These are phyloP conservation scores for Sphenopsis melanotis DNA, from an alignment of 2,797 vertebrate species.

Conservation along the genomic window DNA sequence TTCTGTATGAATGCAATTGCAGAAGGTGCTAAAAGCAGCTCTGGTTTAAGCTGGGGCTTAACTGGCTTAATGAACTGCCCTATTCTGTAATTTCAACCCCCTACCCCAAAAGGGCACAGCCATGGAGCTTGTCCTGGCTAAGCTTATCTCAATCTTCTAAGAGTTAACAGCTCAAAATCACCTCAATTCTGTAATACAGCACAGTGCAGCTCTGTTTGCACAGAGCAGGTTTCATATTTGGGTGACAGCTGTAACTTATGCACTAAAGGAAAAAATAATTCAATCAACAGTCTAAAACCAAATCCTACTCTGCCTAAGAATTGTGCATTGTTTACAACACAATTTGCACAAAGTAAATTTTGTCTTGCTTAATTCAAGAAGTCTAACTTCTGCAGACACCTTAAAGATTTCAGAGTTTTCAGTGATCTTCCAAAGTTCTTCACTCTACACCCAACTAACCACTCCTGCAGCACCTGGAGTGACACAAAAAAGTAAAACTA, in stretches of 20 bases:
- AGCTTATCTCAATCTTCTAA: not conserved
- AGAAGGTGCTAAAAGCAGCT: slow-evolving; percentile 42
- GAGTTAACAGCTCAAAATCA: not conserved
- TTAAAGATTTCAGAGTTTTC: not conserved
- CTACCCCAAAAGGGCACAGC: not conserved
- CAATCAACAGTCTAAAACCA: not conserved
- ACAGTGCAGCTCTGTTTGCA: not conserved
- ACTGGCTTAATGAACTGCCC: not conserved
- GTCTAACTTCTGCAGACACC: not conserved
- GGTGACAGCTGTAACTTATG: not conserved
- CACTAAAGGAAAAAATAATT: not conserved
- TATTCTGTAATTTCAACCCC: not conserved
- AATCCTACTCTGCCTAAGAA: not conserved
- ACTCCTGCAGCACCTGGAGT: not conserved
- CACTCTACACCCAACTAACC: not conserved
- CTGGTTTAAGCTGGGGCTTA: slow-evolving; percentile 18
- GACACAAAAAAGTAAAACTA: not conserved
- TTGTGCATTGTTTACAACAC: not conserved
- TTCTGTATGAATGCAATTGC: not conserved
- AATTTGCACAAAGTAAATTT: not conserved
- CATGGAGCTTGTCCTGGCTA: not conserved
- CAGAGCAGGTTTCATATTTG: not conserved
- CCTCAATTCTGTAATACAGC: not conserved
- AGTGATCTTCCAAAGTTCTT: not conserved
- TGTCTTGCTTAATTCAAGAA: not conserved